A percentile compares a stretch with the other conserved stretches of the same genome.
These are phyloP conservation scores for Psylliodes chrysocephalus DNA, from an alignment of 2,888 invertebrate genomes.

Conservation along the genomic window DNA sequence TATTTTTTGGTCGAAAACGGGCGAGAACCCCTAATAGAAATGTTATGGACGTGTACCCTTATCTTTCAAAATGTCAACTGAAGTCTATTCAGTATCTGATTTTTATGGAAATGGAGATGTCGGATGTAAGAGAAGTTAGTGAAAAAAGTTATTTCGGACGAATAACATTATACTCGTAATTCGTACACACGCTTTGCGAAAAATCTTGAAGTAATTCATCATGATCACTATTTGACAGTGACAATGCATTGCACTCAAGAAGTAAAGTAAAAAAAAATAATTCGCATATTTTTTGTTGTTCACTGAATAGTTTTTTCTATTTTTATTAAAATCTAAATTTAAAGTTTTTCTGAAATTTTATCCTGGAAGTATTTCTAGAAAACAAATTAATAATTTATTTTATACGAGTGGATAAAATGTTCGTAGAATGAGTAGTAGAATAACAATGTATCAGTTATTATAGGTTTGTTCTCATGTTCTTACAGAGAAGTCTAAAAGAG, in stretches of 20 bases:
- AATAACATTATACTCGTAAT: slow-evolving; percentile 22
- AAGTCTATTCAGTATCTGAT: slow-evolving; percentile 24
- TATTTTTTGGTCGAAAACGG: slow-evolving; percentile 37
- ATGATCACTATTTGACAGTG: slow-evolving; percentile 14
- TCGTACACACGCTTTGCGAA: slow-evolving; percentile 21
- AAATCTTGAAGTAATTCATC: slow-evolving; percentile 19
- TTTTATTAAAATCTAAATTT: too few relatives aligned
- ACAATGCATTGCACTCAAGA: slow-evolving; percentile 14
- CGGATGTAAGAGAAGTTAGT: slow-evolving; percentile 14
- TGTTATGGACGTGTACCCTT: slow-evolving; percentile 38
- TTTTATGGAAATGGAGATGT: slow-evolving; percentile 32
- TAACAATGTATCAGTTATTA: too few relatives aligned
- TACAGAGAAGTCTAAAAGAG: too few relatives aligned
- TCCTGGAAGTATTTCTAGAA: too few relatives aligned
- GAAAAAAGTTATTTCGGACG: slow-evolving; percentile 23
- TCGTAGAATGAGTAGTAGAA: too few relatives aligned
- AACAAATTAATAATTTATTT: too few relatives aligned
- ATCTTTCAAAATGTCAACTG: slow-evolving; percentile 30
- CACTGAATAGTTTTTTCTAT: neutral
- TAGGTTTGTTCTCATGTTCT: too few relatives aligned
- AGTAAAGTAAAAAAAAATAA: neutral
- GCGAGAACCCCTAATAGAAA: slow-evolving; percentile 40
- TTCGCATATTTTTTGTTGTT: neutral
- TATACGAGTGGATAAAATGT: too few relatives aligned
- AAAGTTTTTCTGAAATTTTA: too few relatives aligned